Percentiles rank a stretch among this genome's conserved stretches.
phyloP scores from a whole-genome alignment of 2,888 invertebrate species.

The Orchesella flavescens region DNA sequence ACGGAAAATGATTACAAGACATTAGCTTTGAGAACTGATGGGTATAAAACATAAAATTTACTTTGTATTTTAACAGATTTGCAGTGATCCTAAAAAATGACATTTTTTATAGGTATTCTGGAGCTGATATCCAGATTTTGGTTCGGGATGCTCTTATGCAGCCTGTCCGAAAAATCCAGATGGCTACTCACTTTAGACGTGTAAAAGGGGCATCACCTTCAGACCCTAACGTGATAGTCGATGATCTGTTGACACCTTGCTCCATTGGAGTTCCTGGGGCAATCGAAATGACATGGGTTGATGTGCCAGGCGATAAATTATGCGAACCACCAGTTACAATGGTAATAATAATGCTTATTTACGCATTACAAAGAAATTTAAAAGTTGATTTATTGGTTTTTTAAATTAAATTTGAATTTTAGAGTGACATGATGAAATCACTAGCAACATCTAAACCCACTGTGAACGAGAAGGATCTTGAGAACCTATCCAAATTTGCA shows the following conservation, averaged over 20 bases:
- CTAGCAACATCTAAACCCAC: slow-evolving; percentile 96
- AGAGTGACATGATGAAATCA: slow-evolving; percentile 94
- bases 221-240: slow-evolving; percentile 85
- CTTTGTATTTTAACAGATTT: no score
- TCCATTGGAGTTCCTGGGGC: slow-evolving; percentile 96
- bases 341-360: no score
- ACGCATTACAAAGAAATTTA: no score
- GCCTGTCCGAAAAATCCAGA: slow-evolving; percentile 98
- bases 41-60: slow-evolving; percentile 76
- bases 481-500: slow-evolving; percentile 93
- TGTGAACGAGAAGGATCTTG: slow-evolving; percentile 96
- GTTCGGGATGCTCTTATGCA: slow-evolving; percentile 99
- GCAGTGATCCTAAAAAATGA: no score
- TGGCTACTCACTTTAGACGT: slow-evolving; percentile 95
- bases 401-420: slow-evolving; percentile 71
- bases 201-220: slow-evolving; percentile 89
- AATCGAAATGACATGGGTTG: slow-evolving; percentile 97
- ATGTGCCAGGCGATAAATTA: slow-evolving; percentile 95
- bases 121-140: slow-evolving; percentile 98
- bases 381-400: no score
- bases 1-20: slow-evolving; percentile 89
- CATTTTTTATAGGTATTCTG: slow-evolving; percentile 87
- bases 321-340: slow-evolving; percentile 95
- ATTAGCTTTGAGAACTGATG: slow-evolving; percentile 88
- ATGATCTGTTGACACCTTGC: slow-evolving; percentile 96